Conservation (phyloP, 2,888 invertebrate genomes). For the Cephus pygmeus region DNA sequence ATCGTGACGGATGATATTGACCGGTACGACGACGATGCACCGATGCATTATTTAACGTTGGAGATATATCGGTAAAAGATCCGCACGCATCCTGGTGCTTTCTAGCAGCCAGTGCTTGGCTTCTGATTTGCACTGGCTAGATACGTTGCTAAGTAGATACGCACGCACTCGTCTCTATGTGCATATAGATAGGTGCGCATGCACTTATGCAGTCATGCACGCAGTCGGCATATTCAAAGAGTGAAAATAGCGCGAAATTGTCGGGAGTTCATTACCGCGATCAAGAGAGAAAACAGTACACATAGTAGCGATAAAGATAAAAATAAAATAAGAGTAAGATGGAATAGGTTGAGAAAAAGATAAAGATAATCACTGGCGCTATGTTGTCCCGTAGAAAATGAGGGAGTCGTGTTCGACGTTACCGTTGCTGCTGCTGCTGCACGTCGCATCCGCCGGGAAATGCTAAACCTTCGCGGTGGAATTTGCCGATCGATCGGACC, state of each 20-base stretch:
- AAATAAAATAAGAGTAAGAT: too few species aligned
- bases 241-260: constrained; percentile 31
- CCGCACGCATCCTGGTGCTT: constrained; percentile 31
- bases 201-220: not conserved
- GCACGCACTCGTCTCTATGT: too few species aligned
- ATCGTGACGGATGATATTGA: too few species aligned
- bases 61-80: too few species aligned
- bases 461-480: not conserved
- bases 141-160: too few species aligned
- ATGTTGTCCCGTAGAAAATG: too few species aligned
- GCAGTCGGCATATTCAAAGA: constrained; percentile 49
- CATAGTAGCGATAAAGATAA: not conserved
- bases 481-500: constrained; percentile 18
- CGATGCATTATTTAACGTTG: constrained; percentile 41
- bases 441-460: constrained; percentile 12
- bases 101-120: constrained; percentile 25
- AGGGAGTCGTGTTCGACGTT: too few species aligned
- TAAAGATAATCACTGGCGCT: too few species aligned
- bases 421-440: not conserved
- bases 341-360: too few species aligned
- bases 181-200: too few species aligned
- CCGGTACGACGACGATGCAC: not conserved
- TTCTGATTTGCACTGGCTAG: too few species aligned
- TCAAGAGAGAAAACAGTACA: constrained; percentile 32
- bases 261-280: constrained; percentile 44